A percentile compares a stretch with the other conserved stretches of the same genome.
These are phyloP conservation scores for Cerceris ruficornis DNA, from an alignment of 2,888 invertebrate species.

Conservation along the genomic window DNA sequence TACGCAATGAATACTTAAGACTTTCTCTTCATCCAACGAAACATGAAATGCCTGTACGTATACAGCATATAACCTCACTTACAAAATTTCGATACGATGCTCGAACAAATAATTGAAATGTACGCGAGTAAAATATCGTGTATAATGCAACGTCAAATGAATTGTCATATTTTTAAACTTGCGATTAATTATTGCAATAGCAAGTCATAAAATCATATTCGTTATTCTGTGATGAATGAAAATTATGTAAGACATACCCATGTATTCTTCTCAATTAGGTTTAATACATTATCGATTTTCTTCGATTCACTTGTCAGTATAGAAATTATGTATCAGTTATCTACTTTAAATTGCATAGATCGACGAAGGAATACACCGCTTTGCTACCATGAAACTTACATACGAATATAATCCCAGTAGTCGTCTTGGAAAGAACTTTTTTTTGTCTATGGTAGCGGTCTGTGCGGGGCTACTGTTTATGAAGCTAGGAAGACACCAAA, in stretches of 20 bases:
- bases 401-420: conserved; percentile 85
- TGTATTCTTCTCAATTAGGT: neutral
- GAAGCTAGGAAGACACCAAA: accelerated
- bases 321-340: conserved; percentile 1
- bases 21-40: conserved; percentile 88
- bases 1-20: conserved; percentile 89
- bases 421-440: conserved; percentile 82
- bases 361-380: conserved; percentile 90
- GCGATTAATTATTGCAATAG: neutral
- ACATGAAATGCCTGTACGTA: conserved; percentile 88
- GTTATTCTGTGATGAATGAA: neutral
- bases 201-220: neutral
- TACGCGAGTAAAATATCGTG: neutral
- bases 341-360: conserved; percentile 85
- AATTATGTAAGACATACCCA: conserved; percentile 32
- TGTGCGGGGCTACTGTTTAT: accelerated
- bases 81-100: neutral
- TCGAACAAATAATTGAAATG: neutral
- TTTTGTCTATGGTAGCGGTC: accelerated
- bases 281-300: neutral
- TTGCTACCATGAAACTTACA: conserved; percentile 87
- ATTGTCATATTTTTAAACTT: neutral
- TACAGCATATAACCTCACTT: conserved; percentile 49
- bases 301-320: neutral
- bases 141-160: neutral